Conservation (phyloP, 2,113 vertebrate genomes). For the Taurulus bubalis region DNA sequence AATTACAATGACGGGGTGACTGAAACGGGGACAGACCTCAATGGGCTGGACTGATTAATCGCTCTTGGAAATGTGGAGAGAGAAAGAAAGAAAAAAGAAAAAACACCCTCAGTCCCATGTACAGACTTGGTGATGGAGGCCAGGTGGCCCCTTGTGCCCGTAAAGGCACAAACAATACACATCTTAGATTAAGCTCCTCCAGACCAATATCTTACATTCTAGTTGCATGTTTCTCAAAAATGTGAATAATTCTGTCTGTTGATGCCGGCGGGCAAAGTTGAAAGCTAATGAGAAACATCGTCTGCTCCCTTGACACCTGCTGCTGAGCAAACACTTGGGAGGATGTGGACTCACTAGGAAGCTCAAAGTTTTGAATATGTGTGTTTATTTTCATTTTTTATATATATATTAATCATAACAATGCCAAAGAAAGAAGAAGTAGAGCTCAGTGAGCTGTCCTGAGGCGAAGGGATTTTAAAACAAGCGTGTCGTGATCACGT, state of each 20-base stretch:
- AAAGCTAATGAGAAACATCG: conserved; percentile 42
- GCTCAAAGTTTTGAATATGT: conserved; percentile 19
- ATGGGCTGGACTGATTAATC: conserved; percentile 60
- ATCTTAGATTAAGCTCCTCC: neutral
- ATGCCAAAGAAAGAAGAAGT: neutral
- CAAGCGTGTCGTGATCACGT: no score
- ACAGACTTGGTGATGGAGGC: neutral
- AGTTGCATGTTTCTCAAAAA: neutral
- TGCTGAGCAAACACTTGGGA: conserved; percentile 34
- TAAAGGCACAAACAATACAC: neutral
- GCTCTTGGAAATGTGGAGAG: conserved; percentile 26
- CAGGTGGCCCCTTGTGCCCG: neutral
- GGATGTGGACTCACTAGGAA: neutral
- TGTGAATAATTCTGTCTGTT: neutral
- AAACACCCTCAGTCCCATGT: conserved; percentile 7
- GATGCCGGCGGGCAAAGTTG: conserved; percentile 26
- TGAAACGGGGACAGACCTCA: conserved; percentile 58
- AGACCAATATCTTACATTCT: neutral
- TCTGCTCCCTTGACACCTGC: conserved; percentile 36
- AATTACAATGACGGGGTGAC: conserved; percentile 70
- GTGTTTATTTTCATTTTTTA: conserved; percentile 3
- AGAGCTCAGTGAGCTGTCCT: neutral
- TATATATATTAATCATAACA: conserved; percentile 30
- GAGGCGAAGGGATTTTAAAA: conserved; percentile 22
- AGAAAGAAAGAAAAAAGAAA: neutral